Evolutionary conservation across 2,797 vertebrate species (phyloP).

Genomic region (Echiichthys vipera): DNA sequence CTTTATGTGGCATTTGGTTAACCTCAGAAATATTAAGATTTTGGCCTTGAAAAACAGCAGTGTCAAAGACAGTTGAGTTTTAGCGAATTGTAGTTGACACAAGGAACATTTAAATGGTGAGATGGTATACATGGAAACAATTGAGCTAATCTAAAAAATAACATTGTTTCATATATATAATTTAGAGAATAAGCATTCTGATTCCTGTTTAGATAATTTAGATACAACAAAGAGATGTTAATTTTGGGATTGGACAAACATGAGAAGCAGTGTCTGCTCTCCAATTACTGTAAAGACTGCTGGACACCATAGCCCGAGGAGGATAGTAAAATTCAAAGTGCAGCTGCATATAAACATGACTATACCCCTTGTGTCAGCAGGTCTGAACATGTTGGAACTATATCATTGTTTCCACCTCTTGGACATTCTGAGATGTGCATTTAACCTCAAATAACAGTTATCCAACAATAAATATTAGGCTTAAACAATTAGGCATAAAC

Average conservation of each 20-base stretch:
- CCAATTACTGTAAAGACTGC: slow-evolving; percentile 2
- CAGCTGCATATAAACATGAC: slow-evolving; percentile 65
- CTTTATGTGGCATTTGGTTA: slow-evolving; percentile 51
- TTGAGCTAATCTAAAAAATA: slow-evolving; percentile 22
- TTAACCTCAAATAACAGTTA: slow-evolving; percentile 42
- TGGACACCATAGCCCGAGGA: slow-evolving; percentile 28
- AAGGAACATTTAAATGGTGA: slow-evolving; percentile 33
- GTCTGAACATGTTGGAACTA: slow-evolving; percentile 50
- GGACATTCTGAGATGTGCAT: slow-evolving; percentile 42
- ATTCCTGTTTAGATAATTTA: slow-evolving; percentile 14
- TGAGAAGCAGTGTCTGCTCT: neutral
- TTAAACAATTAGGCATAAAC: slow-evolving; percentile 53
- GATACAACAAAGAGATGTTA: slow-evolving; percentile 2
- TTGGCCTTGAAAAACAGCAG: slow-evolving; percentile 28
- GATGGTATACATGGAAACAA: slow-evolving; percentile 25
- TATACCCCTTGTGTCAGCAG: slow-evolving; percentile 40
- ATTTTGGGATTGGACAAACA: slow-evolving; percentile 12
- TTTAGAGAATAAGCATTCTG: neutral
- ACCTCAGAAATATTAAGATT: slow-evolving; percentile 48
- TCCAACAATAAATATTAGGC: slow-evolving; percentile 48
- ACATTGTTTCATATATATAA: neutral
- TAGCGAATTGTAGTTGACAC: slow-evolving; percentile 39
- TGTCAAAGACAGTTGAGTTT: slow-evolving; percentile 51
- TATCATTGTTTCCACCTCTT: slow-evolving; percentile 42
- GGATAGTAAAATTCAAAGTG: slow-evolving; percentile 50